phyloP scores from a whole-genome alignment of 2,113 vertebrate genomes.

The Pitta sordida region DNA sequence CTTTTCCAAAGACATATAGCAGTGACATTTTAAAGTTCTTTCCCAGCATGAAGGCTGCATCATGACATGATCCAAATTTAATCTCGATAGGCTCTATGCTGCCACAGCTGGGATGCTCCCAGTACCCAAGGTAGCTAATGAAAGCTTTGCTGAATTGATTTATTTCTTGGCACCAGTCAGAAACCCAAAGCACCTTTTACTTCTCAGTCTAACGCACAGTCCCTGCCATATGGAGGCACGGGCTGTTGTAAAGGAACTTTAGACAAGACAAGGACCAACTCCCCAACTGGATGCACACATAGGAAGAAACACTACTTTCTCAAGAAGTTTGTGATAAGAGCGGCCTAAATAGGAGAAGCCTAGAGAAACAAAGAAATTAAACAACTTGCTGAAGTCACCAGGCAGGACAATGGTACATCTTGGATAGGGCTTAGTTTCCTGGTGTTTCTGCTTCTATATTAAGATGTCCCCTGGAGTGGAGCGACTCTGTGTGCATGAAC shows the following conservation, averaged over 20 bases:
- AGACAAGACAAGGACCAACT: background rate
- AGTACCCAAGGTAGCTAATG: slow-evolving; percentile 10
- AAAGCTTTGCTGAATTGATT: slow-evolving; percentile 39
- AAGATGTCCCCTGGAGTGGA: background rate
- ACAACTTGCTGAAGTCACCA: background rate
- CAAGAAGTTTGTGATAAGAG: background rate
- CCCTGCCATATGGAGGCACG: background rate
- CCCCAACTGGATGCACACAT: background rate
- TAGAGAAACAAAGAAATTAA: background rate
- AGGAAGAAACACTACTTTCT: background rate
- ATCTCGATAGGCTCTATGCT: background rate
- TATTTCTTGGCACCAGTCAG: slow-evolving; percentile 15
- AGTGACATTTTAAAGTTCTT: slow-evolving; percentile 6
- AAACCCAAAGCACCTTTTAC: background rate
- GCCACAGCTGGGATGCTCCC: slow-evolving; percentile 27
- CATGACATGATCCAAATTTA: slow-evolving; percentile 21
- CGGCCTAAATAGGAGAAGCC: background rate
- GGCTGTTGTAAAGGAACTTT: background rate
- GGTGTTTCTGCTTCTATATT: background rate
- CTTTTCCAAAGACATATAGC: background rate
- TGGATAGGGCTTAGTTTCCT: background rate
- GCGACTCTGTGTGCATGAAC: background rate
- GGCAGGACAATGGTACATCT: background rate
- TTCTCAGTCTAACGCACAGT: slow-evolving; percentile 5
- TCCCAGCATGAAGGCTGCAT: slow-evolving; percentile 21